Evolutionary conservation across 2,888 invertebrate species (phyloP), one percentile per base, ranked within the genome.

Genomic region (Mechanitis messenoides): DNA sequence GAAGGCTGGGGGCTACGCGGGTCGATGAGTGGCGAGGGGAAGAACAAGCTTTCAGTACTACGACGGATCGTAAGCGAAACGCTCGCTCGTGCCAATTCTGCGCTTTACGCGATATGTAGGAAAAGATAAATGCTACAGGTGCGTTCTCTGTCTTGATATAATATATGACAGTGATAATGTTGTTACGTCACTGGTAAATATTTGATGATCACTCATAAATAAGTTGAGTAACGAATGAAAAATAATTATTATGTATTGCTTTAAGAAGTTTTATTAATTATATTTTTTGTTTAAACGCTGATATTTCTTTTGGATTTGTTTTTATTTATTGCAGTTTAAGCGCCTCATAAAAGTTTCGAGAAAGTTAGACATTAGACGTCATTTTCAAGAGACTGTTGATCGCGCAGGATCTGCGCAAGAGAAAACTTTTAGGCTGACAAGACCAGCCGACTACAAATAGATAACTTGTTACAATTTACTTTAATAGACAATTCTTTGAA

Each of bases 331-430:
- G 3, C 66, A 67, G 62, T 66, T 47, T 35, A 69, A 72, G 68
- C 70, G 70, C 67, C 71, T 66, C 72, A 72, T 72, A 76, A 80
- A 77, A 75, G 79, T 78, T 71, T 66, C 65, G 62, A 67, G 71
- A 74, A 78, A 78, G 75, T 79, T 77, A 71, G 62, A 62, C 63
- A 58, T 59, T 61, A 79, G 74, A 73, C 74, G 66, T 70, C 71
- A 75, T 61, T 71, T 73, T 82, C 59, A 76, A 42, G 69, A 69
- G 72, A 64, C 64, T 9, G 3, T 55, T 47, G 66, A 76, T 66
- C 83, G 86, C 85, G 86, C 85, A 85, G 84, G 87, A 79, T 72
- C 81, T 84, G 85, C 84, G 85, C 85, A 83, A 73, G 85, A 83
- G 84, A 77, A 73, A 83, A 20, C 20, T 20, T 78, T 77, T 56